Conservation (phyloP, 2,113 vertebrate species). For the Ammodramus savannarum region DNA sequence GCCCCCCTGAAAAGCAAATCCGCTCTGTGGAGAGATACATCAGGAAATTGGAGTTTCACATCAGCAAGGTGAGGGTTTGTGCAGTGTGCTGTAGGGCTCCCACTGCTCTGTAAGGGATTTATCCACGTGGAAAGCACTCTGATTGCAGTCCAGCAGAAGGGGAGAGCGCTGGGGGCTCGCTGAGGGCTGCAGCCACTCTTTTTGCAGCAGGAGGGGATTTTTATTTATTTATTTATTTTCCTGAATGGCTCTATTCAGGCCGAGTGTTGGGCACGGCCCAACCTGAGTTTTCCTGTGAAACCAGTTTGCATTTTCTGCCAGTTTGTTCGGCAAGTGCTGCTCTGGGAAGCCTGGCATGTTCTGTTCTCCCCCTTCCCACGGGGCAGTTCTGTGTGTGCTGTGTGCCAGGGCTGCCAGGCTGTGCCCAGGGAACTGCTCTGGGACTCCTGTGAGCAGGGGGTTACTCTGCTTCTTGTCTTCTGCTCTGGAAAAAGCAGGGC, state of each 20-base stretch:
- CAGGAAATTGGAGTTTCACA: slow-evolving; percentile 91
- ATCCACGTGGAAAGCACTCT: neutral
- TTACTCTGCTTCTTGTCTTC: neutral
- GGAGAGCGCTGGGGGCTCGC: neutral
- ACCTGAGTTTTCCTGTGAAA: slow-evolving; percentile 2
- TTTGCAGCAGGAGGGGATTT: neutral
- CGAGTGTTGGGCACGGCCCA: neutral
- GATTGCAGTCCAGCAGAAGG: neutral
- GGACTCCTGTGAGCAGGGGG: neutral
- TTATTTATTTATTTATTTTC: slow-evolving; percentile 5
- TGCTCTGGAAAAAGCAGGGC: neutral
- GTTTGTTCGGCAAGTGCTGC: neutral
- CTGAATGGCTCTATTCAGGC: slow-evolving; percentile 33
- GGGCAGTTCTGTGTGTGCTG: neutral
- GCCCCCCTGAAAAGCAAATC: slow-evolving; percentile 81
- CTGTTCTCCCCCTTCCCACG: neutral
- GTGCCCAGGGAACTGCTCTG: neutral
- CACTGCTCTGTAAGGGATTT: neutral
- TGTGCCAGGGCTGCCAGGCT: neutral
- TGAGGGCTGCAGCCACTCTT: neutral
- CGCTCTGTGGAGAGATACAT: slow-evolving; percentile 87
- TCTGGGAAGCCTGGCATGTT: neutral
- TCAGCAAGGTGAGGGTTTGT: slow-evolving; percentile 84
- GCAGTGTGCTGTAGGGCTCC: neutral
- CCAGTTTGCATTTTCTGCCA: neutral